phyloP scores from a whole-genome alignment of 1,140 invertebrate species.

The Drosophila sp. region DNA sequence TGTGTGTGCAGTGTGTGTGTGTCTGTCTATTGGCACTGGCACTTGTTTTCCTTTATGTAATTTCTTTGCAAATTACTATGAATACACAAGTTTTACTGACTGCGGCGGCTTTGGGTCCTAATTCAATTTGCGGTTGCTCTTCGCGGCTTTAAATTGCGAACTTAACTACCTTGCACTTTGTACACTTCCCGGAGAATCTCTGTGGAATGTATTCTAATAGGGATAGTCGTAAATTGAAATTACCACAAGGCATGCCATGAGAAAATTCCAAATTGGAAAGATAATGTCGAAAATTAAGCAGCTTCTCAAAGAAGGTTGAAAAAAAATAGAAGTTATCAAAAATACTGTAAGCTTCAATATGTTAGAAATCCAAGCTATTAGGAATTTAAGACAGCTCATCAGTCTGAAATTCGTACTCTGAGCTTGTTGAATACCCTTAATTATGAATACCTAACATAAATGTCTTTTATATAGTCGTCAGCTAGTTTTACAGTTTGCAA shows the following conservation, averaged over 20 bases:
- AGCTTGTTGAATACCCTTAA: not conserved
- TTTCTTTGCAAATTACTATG: conserved; percentile 78
- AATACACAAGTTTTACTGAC: conserved; percentile 44
- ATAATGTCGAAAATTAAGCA: not conserved
- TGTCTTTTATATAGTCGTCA: conserved; percentile 19
- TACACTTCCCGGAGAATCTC: conserved; percentile 49
- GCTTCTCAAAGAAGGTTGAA: not conserved
- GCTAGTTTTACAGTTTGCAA: conserved; percentile 29
- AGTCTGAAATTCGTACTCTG: not conserved
- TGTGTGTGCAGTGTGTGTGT: conserved; percentile 31
- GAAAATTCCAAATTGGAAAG: conserved; percentile 25
- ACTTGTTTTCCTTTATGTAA: conserved; percentile 81
- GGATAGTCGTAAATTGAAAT: conserved; percentile 60
- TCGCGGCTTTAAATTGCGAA: conserved; percentile 27
- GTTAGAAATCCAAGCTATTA: not conserved
- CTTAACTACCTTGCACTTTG: conserved; percentile 33
- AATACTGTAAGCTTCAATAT: not conserved
- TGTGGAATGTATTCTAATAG: conserved; percentile 36
- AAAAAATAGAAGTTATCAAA: too few species aligned
- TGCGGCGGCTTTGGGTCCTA: conserved; percentile 44
- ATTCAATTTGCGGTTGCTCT: conserved; percentile 74
- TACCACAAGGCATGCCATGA: conserved; percentile 21
- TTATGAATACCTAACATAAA: not conserved
- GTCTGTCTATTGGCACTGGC: conserved; percentile 47
- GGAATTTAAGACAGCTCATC: conserved; percentile 2